These are phyloP conservation scores for Cygnus buccinator DNA, from an alignment of 2,113 vertebrate species.

Conservation along the genomic window DNA sequence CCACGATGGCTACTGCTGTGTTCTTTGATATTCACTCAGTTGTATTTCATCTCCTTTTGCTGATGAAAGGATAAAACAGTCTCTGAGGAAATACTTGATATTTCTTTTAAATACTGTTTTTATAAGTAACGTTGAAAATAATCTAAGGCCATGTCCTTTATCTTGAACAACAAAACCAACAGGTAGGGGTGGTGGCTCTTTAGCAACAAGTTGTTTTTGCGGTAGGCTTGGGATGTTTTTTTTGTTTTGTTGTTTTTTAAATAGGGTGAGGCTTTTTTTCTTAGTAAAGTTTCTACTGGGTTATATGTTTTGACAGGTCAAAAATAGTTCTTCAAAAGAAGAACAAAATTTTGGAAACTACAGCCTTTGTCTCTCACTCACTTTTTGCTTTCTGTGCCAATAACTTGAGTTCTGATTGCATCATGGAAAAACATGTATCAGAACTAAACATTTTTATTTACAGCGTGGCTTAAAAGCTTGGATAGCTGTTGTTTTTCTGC, in stretches of 20 bases:
- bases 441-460: slow-evolving; percentile 30
- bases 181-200: neutral
- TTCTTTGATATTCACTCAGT: slow-evolving; percentile 6
- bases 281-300: slow-evolving; percentile 65
- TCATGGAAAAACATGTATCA: slow-evolving; percentile 51
- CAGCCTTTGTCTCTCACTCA: slow-evolving; percentile 51
- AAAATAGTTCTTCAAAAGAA: slow-evolving; percentile 60
- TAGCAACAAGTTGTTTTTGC: slow-evolving; percentile 28
- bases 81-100: slow-evolving; percentile 17
- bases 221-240: neutral
- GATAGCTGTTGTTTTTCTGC: slow-evolving; percentile 49
- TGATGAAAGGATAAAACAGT: slow-evolving; percentile 31
- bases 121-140: slow-evolving; percentile 24
- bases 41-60: slow-evolving; percentile 45
- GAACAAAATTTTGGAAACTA: slow-evolving; percentile 58
- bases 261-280: neutral
- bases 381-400: slow-evolving; percentile 74
- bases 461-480: slow-evolving; percentile 51
- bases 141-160: neutral
- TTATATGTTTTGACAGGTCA: slow-evolving; percentile 55
- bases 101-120: slow-evolving; percentile 53
- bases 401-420: slow-evolving; percentile 58
- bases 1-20: slow-evolving; percentile 12
- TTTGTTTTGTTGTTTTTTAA: neutral
- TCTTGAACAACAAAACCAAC: slow-evolving; percentile 36